Percentiles rank a stretch among this genome's conserved stretches.
These are phyloP conservation scores for Aegithalos caudatus DNA, from an alignment of 2,113 vertebrate species.

Conservation along the genomic window DNA sequence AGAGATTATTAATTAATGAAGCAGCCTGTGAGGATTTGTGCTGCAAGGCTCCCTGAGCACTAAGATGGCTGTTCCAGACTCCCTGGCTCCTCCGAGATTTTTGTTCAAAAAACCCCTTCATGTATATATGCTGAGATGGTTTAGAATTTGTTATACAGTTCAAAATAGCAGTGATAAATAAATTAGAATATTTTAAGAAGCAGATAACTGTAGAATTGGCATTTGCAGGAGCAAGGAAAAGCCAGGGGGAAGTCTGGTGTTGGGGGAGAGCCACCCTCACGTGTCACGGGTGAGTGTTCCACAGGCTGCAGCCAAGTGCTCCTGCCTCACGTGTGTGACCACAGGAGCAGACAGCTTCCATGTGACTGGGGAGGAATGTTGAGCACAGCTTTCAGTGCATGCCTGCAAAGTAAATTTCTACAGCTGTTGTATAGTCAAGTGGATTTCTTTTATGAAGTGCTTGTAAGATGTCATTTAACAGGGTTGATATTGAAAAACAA, in stretches of 20 bases:
- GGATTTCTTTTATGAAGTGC: not conserved
- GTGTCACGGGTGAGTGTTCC: not conserved
- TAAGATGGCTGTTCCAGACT: not conserved
- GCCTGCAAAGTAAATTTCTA: not conserved
- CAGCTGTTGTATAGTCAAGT: not conserved
- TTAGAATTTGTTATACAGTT: not conserved
- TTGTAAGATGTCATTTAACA: not conserved
- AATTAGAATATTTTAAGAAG: not conserved
- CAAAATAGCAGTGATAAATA: not conserved
- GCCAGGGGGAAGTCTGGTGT: not conserved
- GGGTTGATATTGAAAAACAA: not conserved
- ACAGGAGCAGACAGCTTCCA: not conserved
- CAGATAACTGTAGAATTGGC: not conserved
- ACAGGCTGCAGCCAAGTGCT: not conserved
- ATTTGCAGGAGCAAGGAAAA: not conserved
- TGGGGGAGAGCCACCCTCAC: not conserved
- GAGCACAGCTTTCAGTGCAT: not conserved
- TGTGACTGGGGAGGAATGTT: not conserved
- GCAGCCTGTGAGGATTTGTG: not conserved
- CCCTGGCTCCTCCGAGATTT: not conserved
- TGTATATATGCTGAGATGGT: not conserved
- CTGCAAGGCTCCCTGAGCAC: not conserved
- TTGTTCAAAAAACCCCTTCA: not conserved
- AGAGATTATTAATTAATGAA: slow-evolving; percentile 39
- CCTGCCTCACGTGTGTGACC: not conserved